Conservation (phyloP, 1,140 invertebrate species). For the Drosophila nasuta region DNA sequence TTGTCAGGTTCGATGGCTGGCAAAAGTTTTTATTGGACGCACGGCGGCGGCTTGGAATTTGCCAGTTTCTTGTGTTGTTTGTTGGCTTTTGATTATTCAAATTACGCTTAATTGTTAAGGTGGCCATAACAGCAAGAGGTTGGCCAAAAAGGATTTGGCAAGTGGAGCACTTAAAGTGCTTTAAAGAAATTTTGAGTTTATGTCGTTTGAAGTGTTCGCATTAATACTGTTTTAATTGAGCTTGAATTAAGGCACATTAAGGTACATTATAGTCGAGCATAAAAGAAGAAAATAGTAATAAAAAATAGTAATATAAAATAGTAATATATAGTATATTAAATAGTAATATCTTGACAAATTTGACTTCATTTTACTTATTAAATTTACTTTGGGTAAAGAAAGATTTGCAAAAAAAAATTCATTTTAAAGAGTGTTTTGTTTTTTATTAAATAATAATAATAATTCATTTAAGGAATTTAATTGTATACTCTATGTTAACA, state of each 20-base stretch:
- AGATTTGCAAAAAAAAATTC: too few species aligned
- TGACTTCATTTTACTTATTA: too few species aligned
- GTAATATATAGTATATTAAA: too few species aligned
- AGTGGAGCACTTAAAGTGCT: background rate
- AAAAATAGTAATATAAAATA: too few species aligned
- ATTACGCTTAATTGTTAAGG: conserved; percentile 80
- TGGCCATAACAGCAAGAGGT: conserved; percentile 43
- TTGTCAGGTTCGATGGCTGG: conserved; percentile 75
- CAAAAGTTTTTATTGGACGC: conserved; percentile 78
- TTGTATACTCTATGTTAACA: too few species aligned
- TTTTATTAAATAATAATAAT: too few species aligned
- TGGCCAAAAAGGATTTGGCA: background rate
- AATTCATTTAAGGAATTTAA: too few species aligned
- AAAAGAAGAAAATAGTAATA: too few species aligned
- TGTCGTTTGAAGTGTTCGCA: background rate
- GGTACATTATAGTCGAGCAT: too few species aligned
- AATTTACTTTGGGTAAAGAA: too few species aligned
- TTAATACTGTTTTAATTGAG: background rate
- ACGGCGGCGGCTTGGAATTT: conserved; percentile 26
- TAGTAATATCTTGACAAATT: too few species aligned
- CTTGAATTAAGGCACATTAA: background rate
- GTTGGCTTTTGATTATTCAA: conserved; percentile 82
- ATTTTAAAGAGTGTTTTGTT: too few species aligned
- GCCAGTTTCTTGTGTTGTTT: conserved; percentile 54
- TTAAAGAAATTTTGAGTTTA: background rate